A percentile compares a stretch with the other conserved stretches of the same genome.
Evolutionary conservation across 2,888 invertebrate genomes (phyloP).

Genomic region (Lasiommata megera): DNA sequence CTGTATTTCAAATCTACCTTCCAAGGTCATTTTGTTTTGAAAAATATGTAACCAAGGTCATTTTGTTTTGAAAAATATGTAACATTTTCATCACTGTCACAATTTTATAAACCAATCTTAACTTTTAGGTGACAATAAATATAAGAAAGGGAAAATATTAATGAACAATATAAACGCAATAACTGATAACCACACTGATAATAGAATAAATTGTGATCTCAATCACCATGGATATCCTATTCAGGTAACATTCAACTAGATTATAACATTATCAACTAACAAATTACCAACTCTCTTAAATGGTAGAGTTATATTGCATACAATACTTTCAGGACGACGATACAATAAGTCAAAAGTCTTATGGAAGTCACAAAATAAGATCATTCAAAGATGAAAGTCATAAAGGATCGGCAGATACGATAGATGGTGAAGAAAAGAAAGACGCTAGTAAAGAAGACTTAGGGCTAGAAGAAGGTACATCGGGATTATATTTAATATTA

Average conservation of each 20-base stretch:
- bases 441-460: constrained; percentile 95
- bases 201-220: constrained; percentile 87
- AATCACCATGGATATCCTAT: constrained; percentile 87
- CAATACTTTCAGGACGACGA: constrained; percentile 82
- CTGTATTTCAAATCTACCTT: too few species aligned
- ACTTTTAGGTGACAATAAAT: constrained; percentile 87
- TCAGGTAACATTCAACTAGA: constrained; percentile 56
- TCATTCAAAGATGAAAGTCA: constrained; percentile 95
- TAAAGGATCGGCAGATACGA: constrained; percentile 92
- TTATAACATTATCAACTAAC: constrained; percentile 1
- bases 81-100: background rate
- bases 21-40: too few species aligned
- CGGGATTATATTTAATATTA: too few species aligned
- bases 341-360: constrained; percentile 93
- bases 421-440: constrained; percentile 93
- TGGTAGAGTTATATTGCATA: background rate
- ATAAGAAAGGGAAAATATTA: constrained; percentile 90
- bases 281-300: background rate
- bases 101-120: background rate
- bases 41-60: background rate
- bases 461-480: constrained; percentile 87
- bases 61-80: background rate
- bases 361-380: constrained; percentile 95
- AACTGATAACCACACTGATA: constrained; percentile 86
- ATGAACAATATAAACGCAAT: constrained; percentile 93